Percentiles rank a stretch among this genome's conserved stretches.
phyloP scores from a whole-genome alignment of 1,140 invertebrate genomes.

The Saxidomus purpurata region DNA sequence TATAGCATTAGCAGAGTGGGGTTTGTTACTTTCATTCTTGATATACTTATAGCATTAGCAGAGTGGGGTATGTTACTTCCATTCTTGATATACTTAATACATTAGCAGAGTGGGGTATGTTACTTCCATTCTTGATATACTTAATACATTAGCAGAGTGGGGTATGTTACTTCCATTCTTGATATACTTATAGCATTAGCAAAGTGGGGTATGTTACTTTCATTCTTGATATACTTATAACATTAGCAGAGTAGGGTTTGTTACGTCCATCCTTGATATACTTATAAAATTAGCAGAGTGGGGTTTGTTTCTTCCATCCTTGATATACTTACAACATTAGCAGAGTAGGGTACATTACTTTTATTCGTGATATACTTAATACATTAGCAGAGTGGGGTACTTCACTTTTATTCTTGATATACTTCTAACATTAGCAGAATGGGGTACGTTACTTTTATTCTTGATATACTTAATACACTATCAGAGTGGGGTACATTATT shows the following conservation, averaged over 20 bases:
- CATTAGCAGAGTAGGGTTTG: conserved; percentile 85
- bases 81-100: not conserved
- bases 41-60: not conserved
- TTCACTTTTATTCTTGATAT: conserved; percentile 84
- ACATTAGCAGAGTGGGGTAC: conserved; percentile 86
- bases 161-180: no score
- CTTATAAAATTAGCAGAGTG: conserved; percentile 85
- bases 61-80: not conserved
- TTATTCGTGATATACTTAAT: conserved; percentile 85
- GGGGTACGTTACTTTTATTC: conserved; percentile 83
- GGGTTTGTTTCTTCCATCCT: conserved; percentile 84
- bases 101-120: not conserved
- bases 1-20: not conserved
- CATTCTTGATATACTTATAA: conserved; percentile 85
- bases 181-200: conserved; percentile 85
- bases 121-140: not conserved
- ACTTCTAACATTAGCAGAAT: conserved; percentile 85
- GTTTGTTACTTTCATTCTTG: not conserved
- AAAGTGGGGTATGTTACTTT: conserved; percentile 84
- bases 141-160: no score
- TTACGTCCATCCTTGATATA: conserved; percentile 83
- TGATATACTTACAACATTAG: conserved; percentile 84
- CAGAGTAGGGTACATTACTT: conserved; percentile 84
- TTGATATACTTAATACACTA: conserved; percentile 85
- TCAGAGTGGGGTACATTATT: conserved; percentile 84